Percentiles rank a stretch among this genome's conserved stretches.
These are phyloP conservation scores for Rostratula benghalensis DNA, from an alignment of 2,113 vertebrate species.

Conservation along the genomic window DNA sequence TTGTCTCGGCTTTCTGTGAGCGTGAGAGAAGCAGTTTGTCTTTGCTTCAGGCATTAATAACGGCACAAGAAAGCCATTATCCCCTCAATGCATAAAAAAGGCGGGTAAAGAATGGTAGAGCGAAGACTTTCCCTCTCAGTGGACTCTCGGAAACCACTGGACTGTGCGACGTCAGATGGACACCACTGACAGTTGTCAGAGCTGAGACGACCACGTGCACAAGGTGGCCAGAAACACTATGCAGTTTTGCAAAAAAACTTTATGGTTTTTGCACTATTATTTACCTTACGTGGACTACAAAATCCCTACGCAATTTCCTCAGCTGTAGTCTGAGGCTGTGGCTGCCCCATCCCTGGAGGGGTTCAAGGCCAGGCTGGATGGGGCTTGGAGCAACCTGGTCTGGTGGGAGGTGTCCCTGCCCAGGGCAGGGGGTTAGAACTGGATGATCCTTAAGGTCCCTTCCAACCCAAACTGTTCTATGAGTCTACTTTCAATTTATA, in stretches of 20 bases:
- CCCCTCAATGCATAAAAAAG: neutral
- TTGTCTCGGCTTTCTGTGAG: neutral
- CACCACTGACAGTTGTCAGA: neutral
- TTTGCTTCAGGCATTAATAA: neutral
- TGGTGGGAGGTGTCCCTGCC: no score
- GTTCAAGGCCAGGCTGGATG: no score
- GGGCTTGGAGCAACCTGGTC: no score
- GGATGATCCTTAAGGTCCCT: no score
- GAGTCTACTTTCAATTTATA: neutral
- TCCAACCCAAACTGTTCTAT: no score
- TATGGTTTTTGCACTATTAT: neutral
- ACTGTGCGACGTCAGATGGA: neutral
- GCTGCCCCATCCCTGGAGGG: no score
- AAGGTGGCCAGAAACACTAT: neutral
- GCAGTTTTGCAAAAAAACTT: neutral
- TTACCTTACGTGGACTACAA: neutral
- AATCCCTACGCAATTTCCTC: neutral
- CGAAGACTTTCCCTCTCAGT: neutral
- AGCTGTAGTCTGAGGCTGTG: neutral
- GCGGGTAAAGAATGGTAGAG: neutral
- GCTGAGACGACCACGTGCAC: rapidly evolving
- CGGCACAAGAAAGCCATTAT: neutral
- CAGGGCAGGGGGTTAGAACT: no score
- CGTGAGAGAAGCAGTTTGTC: rapidly evolving
- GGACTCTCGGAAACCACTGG: neutral